Base-by-base conservation (phyloP, 2,797 vertebrate genomes). In the Aratinga solstitialis region DNA sequence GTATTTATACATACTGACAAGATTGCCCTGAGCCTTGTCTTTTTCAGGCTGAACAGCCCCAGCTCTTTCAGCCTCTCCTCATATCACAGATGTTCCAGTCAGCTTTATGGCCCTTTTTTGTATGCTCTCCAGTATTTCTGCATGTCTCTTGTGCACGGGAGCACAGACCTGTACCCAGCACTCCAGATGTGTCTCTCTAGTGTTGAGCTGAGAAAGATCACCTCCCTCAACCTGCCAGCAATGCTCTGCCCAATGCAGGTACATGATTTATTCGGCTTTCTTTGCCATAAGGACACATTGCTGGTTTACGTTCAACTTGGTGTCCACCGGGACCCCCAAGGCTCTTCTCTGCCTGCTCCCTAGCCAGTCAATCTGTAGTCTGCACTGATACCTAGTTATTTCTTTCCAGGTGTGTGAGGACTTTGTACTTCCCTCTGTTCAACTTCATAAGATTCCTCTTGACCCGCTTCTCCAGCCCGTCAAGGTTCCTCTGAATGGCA, bases 361-460 rank as follows among this genome's bases (percentile, higher is more conserved):
- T 38, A 43, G 30, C 7, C 29, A 77, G 10, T 9, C 53, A 48
- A 17, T 14, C 38, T 23, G 56, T 50, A 15, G 43, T 8, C 29
- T 74, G 34, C 36, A 6, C 19, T 43, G 50, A 9, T 77, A 27
- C 10, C 30, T 78, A 53, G 36, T 59, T 69, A 10, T 19, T 51
- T 58, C 26, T 63, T 9, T 38, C 13, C 21, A 34, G 20, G 11
- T 27, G 13, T 27, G 34, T 26, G 29, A 81, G 22, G 12, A 42
- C 8, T 56, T 56, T 50, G 7, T 26, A 40, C 48, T 42, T 47
- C 40, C 21, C 22, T 3, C 29, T 45, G 23, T 0, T 45, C 63
- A 53, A 22, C 12, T 89, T 9, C 0, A 0, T 6, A 8, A 45
- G 27, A 51, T 2, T 84, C 18, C 40, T 38, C 12, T 1, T 36